phyloP scores from a whole-genome alignment of 2,888 invertebrate genomes.

The Pilophorus perplexus region DNA sequence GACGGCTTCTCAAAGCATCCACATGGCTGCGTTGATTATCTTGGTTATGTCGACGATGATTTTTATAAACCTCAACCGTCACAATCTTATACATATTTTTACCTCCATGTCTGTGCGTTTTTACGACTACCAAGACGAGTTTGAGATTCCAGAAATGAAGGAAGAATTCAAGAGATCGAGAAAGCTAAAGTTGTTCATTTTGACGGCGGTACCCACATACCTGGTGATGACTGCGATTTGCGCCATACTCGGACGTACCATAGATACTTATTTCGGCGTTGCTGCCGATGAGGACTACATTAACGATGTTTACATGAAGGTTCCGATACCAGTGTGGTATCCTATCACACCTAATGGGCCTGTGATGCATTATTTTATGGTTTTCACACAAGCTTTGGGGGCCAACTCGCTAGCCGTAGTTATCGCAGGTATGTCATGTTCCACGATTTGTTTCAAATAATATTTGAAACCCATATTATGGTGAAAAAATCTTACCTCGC shows the following conservation, averaged over 20 bases:
- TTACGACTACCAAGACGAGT: conserved; percentile 11
- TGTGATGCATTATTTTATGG: not conserved
- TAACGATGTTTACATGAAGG: conserved; percentile 16
- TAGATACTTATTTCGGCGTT: not conserved
- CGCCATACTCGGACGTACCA: not conserved
- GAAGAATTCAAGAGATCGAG: not conserved
- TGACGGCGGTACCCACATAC: not conserved
- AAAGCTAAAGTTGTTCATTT: not conserved
- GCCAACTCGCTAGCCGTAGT: not conserved
- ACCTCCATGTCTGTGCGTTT: not conserved
- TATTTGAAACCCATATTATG: too few species aligned
- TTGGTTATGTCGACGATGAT: not conserved
- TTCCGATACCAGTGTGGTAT: conserved; percentile 17
- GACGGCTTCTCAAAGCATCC: not conserved
- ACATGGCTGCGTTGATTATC: not conserved
- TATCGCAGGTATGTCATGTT: conserved; percentile 3
- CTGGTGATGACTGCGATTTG: not conserved
- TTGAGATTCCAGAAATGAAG: conserved; percentile 10
- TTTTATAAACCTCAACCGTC: not conserved
- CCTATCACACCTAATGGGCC: not conserved
- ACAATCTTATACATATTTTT: not conserved
- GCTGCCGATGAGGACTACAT: not conserved
- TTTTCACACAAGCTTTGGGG: not conserved
- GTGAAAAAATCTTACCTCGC: too few species aligned
- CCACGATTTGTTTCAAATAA: not conserved